Conservation (phyloP, 2,797 vertebrate genomes). For the Sebastes umbrosus region DNA sequence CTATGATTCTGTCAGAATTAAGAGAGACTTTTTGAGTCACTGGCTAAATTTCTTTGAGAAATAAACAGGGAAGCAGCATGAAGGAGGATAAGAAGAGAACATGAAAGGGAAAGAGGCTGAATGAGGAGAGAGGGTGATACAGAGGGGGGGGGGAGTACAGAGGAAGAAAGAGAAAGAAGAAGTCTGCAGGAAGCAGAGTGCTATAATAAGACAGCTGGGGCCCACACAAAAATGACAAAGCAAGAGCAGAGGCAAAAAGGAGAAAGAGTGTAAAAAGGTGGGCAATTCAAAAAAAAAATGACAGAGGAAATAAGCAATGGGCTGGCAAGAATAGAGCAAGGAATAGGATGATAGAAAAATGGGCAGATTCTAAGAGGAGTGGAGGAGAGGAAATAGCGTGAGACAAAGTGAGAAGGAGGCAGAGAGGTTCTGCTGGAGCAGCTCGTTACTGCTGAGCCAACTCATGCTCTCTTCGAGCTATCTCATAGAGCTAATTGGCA, state of each 20-base stretch:
- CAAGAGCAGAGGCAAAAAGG: slow-evolving; percentile 24
- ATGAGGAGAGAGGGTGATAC: slow-evolving; percentile 9
- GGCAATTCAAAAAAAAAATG: slow-evolving; percentile 25
- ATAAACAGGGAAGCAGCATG: slow-evolving; percentile 22
- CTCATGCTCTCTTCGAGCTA: slow-evolving; percentile 71
- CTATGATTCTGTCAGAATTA: neutral
- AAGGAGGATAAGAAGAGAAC: slow-evolving; percentile 14
- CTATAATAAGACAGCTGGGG: slow-evolving; percentile 74
- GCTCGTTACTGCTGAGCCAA: slow-evolving; percentile 70
- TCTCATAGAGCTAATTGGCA: slow-evolving; percentile 80
- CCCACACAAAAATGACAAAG: slow-evolving; percentile 62
- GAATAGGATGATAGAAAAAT: slow-evolving; percentile 12
- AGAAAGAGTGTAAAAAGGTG: slow-evolving; percentile 3
- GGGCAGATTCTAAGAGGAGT: slow-evolving; percentile 22
- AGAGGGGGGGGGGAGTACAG: slow-evolving; percentile 7
- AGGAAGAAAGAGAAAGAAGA: slow-evolving; percentile 31
- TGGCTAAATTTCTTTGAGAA: neutral
- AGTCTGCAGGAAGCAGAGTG: slow-evolving; percentile 37
- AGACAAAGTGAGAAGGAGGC: slow-evolving; percentile 54
- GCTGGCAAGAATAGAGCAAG: slow-evolving; percentile 16
- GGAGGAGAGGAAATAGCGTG: slow-evolving; percentile 31
- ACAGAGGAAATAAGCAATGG: slow-evolving; percentile 32
- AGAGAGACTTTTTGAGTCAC: slow-evolving; percentile 2
- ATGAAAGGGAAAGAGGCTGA: slow-evolving; percentile 26
- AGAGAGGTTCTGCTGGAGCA: slow-evolving; percentile 58